These are phyloP conservation scores for Trididemnum nubilum DNA, from an alignment of 23 tunicate genomes.

Conservation along the genomic window DNA sequence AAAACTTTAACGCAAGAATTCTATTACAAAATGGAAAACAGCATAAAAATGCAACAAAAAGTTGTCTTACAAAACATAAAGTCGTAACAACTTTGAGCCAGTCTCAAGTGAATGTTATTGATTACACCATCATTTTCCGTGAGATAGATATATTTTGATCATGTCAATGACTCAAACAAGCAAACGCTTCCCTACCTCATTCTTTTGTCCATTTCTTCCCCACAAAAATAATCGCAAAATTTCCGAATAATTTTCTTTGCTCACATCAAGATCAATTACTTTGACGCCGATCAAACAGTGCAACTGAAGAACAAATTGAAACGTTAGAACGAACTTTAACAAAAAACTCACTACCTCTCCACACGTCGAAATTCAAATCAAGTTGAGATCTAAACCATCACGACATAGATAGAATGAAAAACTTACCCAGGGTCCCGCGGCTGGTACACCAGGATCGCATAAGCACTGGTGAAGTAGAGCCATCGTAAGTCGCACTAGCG, in stretches of 20 bases:
- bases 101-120: no score
- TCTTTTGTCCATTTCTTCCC: constrained; percentile 77
- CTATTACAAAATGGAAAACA: no score
- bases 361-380: not conserved
- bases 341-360: not conserved
- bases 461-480: constrained; percentile 86
- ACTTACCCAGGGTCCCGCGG: constrained; percentile 96
- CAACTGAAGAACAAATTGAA: constrained; percentile 52
- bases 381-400: not conserved
- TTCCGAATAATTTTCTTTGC: constrained; percentile 81
- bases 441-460: constrained; percentile 98
- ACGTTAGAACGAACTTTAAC: not conserved
- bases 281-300: constrained; percentile 81
- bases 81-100: no score
- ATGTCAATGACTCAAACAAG: no score
- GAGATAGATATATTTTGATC: no score
- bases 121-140: no score
- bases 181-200: constrained; percentile 69
- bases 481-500: constrained; percentile 75
- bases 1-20: no score
- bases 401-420: not conserved
- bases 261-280: constrained; percentile 86
- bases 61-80: no score
- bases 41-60: no score
- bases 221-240: constrained; percentile 87